Evolutionary conservation across 2,113 vertebrate genomes (phyloP).

Genomic region (Donacobius atricapilla): DNA sequence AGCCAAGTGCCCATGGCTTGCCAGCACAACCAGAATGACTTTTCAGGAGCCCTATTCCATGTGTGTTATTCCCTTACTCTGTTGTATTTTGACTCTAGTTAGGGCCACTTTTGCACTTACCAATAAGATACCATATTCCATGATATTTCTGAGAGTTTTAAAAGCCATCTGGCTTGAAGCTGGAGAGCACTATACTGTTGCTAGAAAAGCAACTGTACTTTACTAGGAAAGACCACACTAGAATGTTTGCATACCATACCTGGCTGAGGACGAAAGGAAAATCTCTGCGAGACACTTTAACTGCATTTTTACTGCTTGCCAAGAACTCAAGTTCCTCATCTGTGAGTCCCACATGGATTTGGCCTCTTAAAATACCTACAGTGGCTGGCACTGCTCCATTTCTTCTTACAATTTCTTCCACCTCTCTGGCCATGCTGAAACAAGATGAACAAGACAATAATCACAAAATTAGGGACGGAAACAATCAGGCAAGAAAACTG

Average conservation of each 20-base stretch:
- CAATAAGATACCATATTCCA: background rate
- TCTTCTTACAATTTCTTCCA: constrained; percentile 80
- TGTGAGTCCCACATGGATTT: constrained; percentile 80
- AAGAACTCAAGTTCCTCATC: constrained; percentile 78
- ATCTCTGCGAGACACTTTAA: constrained; percentile 88
- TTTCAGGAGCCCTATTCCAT: background rate
- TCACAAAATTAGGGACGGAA: background rate
- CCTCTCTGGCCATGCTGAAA: constrained; percentile 82
- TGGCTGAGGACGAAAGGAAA: constrained; percentile 83
- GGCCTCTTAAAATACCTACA: constrained; percentile 80
- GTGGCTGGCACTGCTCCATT: constrained; percentile 85
- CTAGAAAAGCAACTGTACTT: background rate
- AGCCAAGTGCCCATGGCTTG: background rate
- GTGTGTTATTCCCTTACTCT: background rate
- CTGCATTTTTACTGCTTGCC: constrained; percentile 67
- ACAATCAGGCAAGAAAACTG: background rate
- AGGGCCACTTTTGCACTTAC: background rate
- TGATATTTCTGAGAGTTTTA: background rate
- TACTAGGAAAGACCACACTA: background rate
- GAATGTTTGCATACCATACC: constrained; percentile 59
- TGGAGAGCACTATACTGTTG: background rate
- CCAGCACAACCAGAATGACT: background rate
- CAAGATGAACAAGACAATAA: background rate
- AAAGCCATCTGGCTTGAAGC: background rate
- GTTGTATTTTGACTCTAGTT: background rate